Evolutionary conservation across 2,797 vertebrate species (phyloP).

Genomic region (Etheostoma nigrum): DNA sequence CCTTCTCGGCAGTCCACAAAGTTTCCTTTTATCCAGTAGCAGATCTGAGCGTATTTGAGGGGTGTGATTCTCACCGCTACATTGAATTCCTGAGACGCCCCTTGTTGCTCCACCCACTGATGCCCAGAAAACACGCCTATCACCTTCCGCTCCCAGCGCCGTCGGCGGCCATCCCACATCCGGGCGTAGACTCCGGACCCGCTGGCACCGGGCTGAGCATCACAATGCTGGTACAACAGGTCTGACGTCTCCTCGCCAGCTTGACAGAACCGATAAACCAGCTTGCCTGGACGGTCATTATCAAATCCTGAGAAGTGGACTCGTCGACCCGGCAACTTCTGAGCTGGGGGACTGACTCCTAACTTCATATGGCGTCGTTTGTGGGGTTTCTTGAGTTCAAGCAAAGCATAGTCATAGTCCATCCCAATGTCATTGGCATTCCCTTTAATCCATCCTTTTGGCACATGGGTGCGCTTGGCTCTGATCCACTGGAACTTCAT

Average conservation of each 20-base stretch:
- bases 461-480: constrained; percentile 95
- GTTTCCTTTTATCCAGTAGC: constrained; percentile 99
- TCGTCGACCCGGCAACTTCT: constrained; percentile 89
- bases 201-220: constrained; percentile 96
- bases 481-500: constrained; percentile 99
- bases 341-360: constrained; percentile 91
- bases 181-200: constrained; percentile 97
- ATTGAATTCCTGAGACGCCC: constrained; percentile 93
- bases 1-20: constrained; percentile 96
- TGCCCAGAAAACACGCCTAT: constrained; percentile 98
- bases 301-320: constrained; percentile 99
- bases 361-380: constrained; percentile 96
- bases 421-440: constrained; percentile 97
- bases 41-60: constrained; percentile 98
- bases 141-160: constrained; percentile 96
- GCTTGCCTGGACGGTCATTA: constrained; percentile 92
- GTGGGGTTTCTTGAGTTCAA: constrained; percentile 97
- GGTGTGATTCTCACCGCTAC: constrained; percentile 97
- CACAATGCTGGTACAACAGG: constrained; percentile 96
- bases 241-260: constrained; percentile 94
- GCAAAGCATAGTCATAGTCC: constrained; percentile 98
- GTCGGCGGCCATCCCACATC: constrained; percentile 92
- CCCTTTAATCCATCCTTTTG: constrained; percentile 98
- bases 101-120: constrained; percentile 97
- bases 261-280: constrained; percentile 96